Base-by-base conservation (phyloP, 2,113 vertebrate species). In the Fregata magnificens region DNA sequence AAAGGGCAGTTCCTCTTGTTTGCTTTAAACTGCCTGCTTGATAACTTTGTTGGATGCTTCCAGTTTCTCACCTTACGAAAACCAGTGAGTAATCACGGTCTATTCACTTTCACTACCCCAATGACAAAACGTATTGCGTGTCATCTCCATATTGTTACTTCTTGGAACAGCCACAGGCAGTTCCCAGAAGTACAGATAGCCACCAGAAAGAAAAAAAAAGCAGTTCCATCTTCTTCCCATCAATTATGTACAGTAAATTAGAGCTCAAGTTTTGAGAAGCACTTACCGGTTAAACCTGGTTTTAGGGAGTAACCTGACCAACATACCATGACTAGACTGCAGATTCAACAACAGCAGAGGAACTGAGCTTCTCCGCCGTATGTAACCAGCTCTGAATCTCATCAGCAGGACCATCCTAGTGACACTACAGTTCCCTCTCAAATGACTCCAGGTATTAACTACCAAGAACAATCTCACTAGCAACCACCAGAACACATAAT, bases 71-170 rank as follows among this genome's bases (percentile, higher is more conserved):
- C 49, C 40, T 67, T 24, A 10, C 1, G 1, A 49, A 4, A 21
- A 24, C 3, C 2, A 2, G 9, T 2, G 7, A 8, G 32, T 9
- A 28, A 52, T 4, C 38, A 26, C 3, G 0, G n/a, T 25, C 55
- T 5, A 2, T 3, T 59, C 73, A 28, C 79, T 10, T 10, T 25
- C 44, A 32, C 62, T 40, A 10, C n/a, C 32, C 44, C 45, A 15
- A 1, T 0, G 4, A 13, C 2, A 13, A 13, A 49, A 24, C 16
- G 3, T 9, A 4, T 20, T 7, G 4, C 0, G 2, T 2, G 70
- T 7, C 44, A 18, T 15, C 6, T 25, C 34, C 84, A 13, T 17
- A 2, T 3, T 2, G 59, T 4, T 3, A 3, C 20, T 26, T 10
- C 65, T 36, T 4, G 5, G 2, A 82, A 10, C 11, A 69, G 67